Percentiles rank a stretch among this genome's conserved stretches.
Evolutionary conservation across 2,113 vertebrate species (phyloP).

Genomic region (Globicephala melas): DNA sequence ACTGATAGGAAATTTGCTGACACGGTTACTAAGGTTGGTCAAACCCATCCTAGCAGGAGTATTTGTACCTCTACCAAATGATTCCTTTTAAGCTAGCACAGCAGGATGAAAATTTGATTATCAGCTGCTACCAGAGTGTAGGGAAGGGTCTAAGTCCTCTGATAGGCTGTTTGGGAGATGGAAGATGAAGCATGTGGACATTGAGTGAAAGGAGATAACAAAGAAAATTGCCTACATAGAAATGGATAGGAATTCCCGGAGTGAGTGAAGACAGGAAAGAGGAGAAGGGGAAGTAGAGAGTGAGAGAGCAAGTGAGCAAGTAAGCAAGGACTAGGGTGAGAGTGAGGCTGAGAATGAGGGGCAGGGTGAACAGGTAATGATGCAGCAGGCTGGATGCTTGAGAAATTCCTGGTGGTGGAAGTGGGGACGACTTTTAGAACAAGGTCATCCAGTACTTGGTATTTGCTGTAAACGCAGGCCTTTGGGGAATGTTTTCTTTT

Average conservation of each 20-base stretch:
- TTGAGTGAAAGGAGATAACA: slow-evolving; percentile 1
- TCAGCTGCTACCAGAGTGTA: background rate
- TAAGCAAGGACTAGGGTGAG: background rate
- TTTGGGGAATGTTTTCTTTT: background rate
- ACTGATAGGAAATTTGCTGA: background rate
- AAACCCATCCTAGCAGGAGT: background rate
- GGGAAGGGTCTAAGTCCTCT: background rate
- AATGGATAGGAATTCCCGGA: background rate
- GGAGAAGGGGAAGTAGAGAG: background rate
- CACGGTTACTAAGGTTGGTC: background rate
- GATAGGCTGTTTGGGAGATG: background rate
- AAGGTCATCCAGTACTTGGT: background rate
- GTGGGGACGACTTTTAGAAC: background rate
- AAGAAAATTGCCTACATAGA: background rate
- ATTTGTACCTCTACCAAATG: background rate
- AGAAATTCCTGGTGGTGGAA: background rate
- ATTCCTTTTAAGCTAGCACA: background rate
- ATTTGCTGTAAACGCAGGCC: background rate
- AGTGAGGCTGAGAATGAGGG: background rate
- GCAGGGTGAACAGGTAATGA: background rate
- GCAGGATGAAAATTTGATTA: background rate
- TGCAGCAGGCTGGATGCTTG: background rate
- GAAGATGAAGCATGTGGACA: background rate
- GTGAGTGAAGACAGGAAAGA: background rate
- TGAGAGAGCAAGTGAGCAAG: background rate